Evolutionary conservation across 2,888 invertebrate genomes (phyloP), one percentile per base, ranked within the genome.

Genomic region (Tipula unca): DNA sequence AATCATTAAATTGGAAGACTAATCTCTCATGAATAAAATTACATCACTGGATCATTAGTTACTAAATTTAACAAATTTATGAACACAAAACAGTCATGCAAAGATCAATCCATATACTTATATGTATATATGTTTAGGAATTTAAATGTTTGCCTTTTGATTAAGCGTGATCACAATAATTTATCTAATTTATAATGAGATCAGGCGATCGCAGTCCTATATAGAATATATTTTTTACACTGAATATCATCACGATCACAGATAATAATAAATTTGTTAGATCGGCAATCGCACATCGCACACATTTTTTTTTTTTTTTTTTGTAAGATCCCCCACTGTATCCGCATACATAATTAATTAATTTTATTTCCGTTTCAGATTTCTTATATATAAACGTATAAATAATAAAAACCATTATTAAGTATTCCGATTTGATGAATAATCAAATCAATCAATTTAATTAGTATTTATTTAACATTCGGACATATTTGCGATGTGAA

Each of bases 391-490:
- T n/a, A 69, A n/a, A n/a, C n/a, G n/a, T n/a, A n/a, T n/a, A n/a
- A n/a, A 48, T 69, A 69, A 69, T 69, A 25, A 48, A 48, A 48
- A 17, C 17, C 17, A 17, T 39, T 48, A 48, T 48, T 69, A 25
- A n/a, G 8, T 69, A 69, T 25, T 69, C 20, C 25, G 25, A 69
- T 69, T 69, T 69, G 69, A 69, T 69, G 69, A 69, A 25, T 69
- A 69, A 69, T 69, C 25, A 69, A 69, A 69, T 69, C 69, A 69
- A 69, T 69, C 69, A 69, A 69, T 69, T 69, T 69, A 69, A 69
- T 25, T 69, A 69, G 69, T 69, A 54, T 69, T 48, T 69, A 54
- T 69, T 69, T 69, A 25, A 10, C 25, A 69, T 69, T 69, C 69
- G 69, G 69, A 69, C 69, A 25, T 69, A 10, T 69, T 25, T 25